Evolutionary conservation across 2,797 vertebrate species (phyloP), one percentile per base, ranked within the genome.

Genomic region (Sparidentex hasta): DNA sequence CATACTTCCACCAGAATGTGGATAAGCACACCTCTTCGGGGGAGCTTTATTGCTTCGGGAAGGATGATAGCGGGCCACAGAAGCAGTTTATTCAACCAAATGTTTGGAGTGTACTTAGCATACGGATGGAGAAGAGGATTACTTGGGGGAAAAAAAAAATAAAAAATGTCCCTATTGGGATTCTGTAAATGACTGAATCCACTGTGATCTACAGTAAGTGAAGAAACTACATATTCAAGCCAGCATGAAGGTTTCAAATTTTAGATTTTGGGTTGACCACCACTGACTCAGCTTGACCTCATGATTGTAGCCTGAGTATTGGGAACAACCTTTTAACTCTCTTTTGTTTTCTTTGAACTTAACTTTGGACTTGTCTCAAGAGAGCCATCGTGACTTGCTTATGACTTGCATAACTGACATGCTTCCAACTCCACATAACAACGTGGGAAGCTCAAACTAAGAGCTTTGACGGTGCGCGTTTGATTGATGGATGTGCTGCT

Each of bases 261-360:
- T 20, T n/a, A 7, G 4, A n/a, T 70, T 21, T 17, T 46, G 13
- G 44, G 44, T 27, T 21, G 47, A 43, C 58, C 23, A 0, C 50
- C 1, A 4, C 54, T 50, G 12, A 43, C 70, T 71, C 57, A 33
- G 59, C 54, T 68, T 52, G 58, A 72, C 54, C 63, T 65, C 33
- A 20, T 58, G 27, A 27, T 20, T 56, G 61, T 27, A 69, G 68
- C 59, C 14, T 23, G 67, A 79, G 57, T 50, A 44, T 38, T 38
- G 29, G 38, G 21, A 66, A 13, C 55, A 55, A 58, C 21, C 5
- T 43, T 81, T 67, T 57, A 7, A 33, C 33, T 33, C 33, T 33
- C 7, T 33, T 33, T 33, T 33, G 33, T 33, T 33, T 7, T 33
- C 33, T 33, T 33, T 33, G 33, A 33, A 33, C 33, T 8, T 33